These are phyloP conservation scores for Campoletis sonorensis DNA, from an alignment of 1,140 invertebrate genomes.

Conservation along the genomic window DNA sequence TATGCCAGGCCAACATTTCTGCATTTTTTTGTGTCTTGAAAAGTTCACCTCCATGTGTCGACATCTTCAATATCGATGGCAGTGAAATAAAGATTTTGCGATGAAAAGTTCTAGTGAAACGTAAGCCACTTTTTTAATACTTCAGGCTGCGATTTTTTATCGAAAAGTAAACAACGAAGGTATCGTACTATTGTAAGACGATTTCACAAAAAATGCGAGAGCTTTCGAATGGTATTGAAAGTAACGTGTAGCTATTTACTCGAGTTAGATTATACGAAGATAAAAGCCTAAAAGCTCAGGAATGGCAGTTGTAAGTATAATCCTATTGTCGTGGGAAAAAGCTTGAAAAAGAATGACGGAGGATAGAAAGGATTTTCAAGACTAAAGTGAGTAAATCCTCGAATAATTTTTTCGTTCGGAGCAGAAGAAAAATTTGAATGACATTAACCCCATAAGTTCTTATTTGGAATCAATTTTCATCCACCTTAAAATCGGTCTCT, in stretches of 20 bases:
- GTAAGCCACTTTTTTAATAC: too few species aligned
- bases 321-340: neutral
- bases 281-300: neutral
- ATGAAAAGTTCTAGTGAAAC: too few species aligned
- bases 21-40: too few species aligned
- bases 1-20: too few species aligned
- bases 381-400: neutral
- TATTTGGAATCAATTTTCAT: too few species aligned
- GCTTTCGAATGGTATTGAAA: neutral
- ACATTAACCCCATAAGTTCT: too few species aligned
- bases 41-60: too few species aligned
- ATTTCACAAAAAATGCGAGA: neutral
- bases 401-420: neutral
- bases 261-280: neutral
- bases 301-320: neutral
- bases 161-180: neutral
- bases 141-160: neutral
- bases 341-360: neutral
- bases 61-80: too few species aligned
- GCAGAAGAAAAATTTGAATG: too few species aligned
- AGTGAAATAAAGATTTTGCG: too few species aligned
- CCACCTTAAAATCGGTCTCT: too few species aligned
- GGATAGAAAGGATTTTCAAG: neutral
- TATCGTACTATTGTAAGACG: neutral
- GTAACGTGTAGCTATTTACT: neutral